phyloP scores from a whole-genome alignment of 1,140 invertebrate species.

The Caerostris darwini region DNA sequence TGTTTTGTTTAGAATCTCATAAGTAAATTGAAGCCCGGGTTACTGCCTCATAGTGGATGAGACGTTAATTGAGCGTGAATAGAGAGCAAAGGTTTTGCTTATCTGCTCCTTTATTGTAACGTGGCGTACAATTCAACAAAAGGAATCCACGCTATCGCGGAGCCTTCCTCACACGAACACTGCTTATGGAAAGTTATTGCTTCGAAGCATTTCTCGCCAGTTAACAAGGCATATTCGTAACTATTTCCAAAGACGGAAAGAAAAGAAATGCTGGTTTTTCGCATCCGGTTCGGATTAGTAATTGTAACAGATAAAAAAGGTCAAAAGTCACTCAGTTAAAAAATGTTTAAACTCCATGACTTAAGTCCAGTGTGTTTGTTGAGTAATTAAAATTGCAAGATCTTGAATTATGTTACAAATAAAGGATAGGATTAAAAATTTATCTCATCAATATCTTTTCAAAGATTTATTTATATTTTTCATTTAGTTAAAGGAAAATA shows the following conservation, averaged over 20 bases:
- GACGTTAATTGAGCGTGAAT: conserved; percentile 48
- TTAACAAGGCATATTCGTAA: conserved; percentile 18
- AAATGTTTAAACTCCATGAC: neutral
- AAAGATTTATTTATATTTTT: no score
- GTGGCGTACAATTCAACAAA: conserved; percentile 19
- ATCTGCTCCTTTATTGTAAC: conserved; percentile 22
- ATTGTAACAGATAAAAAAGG: neutral
- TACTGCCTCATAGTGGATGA: neutral
- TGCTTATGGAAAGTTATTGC: neutral
- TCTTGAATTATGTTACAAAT: neutral
- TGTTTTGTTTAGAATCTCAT: neutral
- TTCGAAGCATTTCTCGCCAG: neutral
- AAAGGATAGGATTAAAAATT: no score
- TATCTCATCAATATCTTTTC: no score
- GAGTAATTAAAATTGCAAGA: neutral
- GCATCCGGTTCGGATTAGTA: conserved; percentile 14
- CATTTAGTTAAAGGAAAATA: no score
- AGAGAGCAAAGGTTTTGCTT: conserved; percentile 17
- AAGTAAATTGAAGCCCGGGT: neutral
- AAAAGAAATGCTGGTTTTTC: neutral
- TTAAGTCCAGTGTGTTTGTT: no score
- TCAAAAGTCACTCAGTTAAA: neutral
- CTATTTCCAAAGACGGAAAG: neutral
- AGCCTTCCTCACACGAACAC: neutral
- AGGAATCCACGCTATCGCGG: neutral